Evolutionary conservation across 2,888 invertebrate genomes (phyloP).

Genomic region (Drosophila merina): DNA sequence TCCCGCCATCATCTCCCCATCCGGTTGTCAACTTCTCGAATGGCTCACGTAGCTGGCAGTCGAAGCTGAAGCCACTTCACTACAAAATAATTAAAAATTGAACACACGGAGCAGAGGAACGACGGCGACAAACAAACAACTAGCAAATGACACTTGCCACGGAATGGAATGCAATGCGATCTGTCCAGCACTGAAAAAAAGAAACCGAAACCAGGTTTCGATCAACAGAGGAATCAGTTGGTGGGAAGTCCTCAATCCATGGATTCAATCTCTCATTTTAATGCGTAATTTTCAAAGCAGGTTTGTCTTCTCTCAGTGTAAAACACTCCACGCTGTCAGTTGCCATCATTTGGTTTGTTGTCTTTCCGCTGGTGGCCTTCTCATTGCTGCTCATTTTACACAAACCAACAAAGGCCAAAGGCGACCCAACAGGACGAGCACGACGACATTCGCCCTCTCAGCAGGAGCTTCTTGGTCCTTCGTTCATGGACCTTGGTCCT

Average conservation of each 20-base stretch:
- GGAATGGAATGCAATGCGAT: conserved; percentile 50
- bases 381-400: conserved; percentile 66
- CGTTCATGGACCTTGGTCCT: conserved; percentile 11
- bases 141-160: conserved; percentile 55
- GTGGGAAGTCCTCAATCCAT: not conserved
- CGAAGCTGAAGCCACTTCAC: conserved; percentile 49
- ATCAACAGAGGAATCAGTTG: not conserved
- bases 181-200: conserved; percentile 3
- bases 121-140: conserved; percentile 33
- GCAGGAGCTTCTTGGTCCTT: conserved; percentile 23
- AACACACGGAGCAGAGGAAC: conserved; percentile 22
- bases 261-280: too few species aligned
- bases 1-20: not conserved
- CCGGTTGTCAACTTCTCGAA: conserved; percentile 10
- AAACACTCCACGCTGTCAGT: conserved; percentile 12
- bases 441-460: not conserved
- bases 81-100: conserved; percentile 70
- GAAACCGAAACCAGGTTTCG: not conserved
- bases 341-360: conserved; percentile 30
- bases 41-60: conserved; percentile 43
- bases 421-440: conserved; percentile 45
- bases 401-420: conserved; percentile 61
- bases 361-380: conserved; percentile 45
- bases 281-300: not conserved
- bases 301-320: conserved; percentile 1